Evolutionary conservation across 2,797 vertebrate genomes (phyloP).

Genomic region (Pelodytes ibericus): DNA sequence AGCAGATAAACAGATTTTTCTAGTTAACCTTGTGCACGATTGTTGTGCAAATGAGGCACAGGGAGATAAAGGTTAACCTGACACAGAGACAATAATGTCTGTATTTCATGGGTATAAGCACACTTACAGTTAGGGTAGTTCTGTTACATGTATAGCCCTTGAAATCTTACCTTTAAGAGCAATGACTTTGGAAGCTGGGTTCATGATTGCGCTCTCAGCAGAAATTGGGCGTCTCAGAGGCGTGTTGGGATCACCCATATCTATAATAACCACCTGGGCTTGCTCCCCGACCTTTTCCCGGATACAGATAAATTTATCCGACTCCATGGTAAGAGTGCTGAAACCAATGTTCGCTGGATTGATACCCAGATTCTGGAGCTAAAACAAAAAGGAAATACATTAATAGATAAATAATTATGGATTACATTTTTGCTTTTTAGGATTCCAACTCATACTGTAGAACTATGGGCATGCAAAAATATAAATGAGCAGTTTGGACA

Average conservation of each 20-base stretch:
- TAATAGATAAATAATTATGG: too few relatives aligned
- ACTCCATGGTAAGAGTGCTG: conserved; percentile 93
- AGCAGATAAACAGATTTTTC: too few relatives aligned
- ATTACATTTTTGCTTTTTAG: too few relatives aligned
- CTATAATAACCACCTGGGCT: conserved; percentile 90
- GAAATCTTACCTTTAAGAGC: conserved; percentile 85
- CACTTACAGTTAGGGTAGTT: neutral
- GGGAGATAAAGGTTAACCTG: neutral
- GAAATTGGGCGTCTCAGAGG: conserved; percentile 87
- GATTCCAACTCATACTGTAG: too few relatives aligned
- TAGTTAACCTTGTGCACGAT: neutral
- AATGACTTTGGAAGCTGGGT: conserved; percentile 91
- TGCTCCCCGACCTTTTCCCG: conserved; percentile 91
- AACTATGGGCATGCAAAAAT: too few relatives aligned
- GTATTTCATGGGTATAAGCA: too few relatives aligned
- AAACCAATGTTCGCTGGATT: conserved; percentile 91
- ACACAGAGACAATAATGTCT: neutral
- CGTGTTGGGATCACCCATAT: conserved; percentile 84
- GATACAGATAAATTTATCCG: conserved; percentile 93
- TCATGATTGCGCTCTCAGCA: conserved; percentile 93
- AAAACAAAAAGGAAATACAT: conserved; percentile 13
- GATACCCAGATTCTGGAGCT: conserved; percentile 93
- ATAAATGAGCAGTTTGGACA: too few relatives aligned
- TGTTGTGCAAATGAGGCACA: neutral
- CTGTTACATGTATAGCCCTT: neutral